These are phyloP conservation scores for Melanogrammus aeglefinus DNA, from an alignment of 2,797 vertebrate species.

Conservation along the genomic window DNA sequence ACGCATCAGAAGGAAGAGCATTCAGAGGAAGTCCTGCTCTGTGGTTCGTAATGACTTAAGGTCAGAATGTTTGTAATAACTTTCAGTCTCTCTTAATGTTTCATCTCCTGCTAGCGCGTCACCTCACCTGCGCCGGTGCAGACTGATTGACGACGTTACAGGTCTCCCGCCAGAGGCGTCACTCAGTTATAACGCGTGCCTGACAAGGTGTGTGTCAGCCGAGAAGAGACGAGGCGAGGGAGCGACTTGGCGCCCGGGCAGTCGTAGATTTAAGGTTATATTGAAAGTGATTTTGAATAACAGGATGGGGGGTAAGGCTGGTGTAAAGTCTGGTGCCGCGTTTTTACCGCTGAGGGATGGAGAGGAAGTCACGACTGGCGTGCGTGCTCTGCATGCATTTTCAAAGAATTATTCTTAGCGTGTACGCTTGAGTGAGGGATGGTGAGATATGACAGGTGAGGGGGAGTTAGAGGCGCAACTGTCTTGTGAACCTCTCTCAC, in stretches of 20 bases:
- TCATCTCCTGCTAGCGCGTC: not conserved
- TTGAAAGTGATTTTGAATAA: slow-evolving; percentile 4
- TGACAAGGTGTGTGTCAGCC: slow-evolving; percentile 4
- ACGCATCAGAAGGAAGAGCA: not conserved
- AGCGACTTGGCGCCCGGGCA: not conserved
- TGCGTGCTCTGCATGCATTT: not conserved
- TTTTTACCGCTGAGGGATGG: not conserved
- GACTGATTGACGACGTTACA: not conserved
- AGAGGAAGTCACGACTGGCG: not conserved
- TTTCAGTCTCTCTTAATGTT: not conserved
- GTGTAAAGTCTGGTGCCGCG: not conserved
- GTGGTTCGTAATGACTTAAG: not conserved
- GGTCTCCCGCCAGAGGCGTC: too few species aligned
- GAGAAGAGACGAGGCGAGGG: not conserved
- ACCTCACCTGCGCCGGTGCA: not conserved
- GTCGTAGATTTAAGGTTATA: not conserved
- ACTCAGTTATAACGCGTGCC: not conserved
- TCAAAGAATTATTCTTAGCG: not conserved
- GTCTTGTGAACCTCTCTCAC: not conserved
- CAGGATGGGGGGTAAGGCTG: not conserved
- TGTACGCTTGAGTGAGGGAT: not conserved
- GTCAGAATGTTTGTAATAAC: not conserved
- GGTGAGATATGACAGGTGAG: not conserved
- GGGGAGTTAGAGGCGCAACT: not conserved
- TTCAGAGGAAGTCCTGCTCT: not conserved